phyloP scores from a whole-genome alignment of 1,140 invertebrate species.

The Drosophila miranda region DNA sequence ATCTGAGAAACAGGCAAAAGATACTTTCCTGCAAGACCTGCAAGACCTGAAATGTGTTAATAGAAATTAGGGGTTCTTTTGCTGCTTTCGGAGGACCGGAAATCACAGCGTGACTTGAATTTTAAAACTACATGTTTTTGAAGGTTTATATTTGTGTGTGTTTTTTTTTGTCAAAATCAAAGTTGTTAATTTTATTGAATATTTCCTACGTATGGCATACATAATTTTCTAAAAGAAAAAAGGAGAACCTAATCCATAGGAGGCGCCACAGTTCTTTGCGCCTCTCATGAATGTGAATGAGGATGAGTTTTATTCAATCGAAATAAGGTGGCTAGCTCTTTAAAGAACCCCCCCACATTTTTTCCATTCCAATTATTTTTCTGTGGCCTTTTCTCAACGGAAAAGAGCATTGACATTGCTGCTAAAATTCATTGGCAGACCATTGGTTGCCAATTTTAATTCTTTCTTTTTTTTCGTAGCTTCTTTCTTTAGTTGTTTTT shows the following conservation, averaged over 20 bases:
- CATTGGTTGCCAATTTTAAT: conserved; percentile 67
- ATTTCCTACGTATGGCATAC: conserved; percentile 48
- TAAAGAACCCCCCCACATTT: conserved; percentile 8
- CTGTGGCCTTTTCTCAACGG: conserved; percentile 11
- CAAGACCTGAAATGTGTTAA: conserved; percentile 57
- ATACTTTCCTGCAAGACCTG: background rate
- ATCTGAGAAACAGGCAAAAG: conserved; percentile 39
- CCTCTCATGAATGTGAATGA: conserved; percentile 10
- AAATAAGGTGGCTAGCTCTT: conserved; percentile 29
- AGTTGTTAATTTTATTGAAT: conserved; percentile 67
- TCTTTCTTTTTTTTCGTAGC: conserved; percentile 35
- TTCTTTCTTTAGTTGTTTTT: conserved; percentile 21
- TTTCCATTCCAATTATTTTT: conserved; percentile 1
- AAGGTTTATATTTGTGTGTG: conserved; percentile 22
- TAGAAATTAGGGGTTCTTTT: conserved; percentile 60
- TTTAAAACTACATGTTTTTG: conserved; percentile 38
- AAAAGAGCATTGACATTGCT: conserved; percentile 76
- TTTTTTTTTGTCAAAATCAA: conserved; percentile 41
- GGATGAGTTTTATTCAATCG: conserved; percentile 23
- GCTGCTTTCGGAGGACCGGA: conserved; percentile 56
- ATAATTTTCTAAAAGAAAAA: conserved; percentile 31
- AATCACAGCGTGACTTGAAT: conserved; percentile 69
- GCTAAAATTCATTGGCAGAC: conserved; percentile 72
- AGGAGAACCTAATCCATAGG: conserved; percentile 7
- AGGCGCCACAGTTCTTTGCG: background rate